phyloP scores from a whole-genome alignment of 2,797 vertebrate species.

The Mallotus villosus region DNA sequence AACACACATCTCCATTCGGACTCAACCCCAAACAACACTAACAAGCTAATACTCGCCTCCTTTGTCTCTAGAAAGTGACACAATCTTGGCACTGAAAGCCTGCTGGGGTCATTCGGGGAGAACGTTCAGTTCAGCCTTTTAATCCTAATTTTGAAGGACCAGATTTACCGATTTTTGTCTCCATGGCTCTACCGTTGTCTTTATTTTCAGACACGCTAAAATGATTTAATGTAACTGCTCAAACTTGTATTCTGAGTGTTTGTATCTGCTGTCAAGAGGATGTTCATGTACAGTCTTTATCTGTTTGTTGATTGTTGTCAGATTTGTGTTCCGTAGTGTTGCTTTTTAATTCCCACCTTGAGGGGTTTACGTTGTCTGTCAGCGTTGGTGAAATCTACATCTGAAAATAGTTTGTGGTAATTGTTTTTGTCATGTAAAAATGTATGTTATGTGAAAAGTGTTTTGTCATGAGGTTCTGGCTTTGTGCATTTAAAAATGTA shows the following conservation, averaged over 20 bases:
- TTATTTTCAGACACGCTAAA: constrained; percentile 28
- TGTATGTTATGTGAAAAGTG: constrained; percentile 21
- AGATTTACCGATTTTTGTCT: constrained; percentile 23
- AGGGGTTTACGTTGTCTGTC: constrained; percentile 18
- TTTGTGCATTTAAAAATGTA: constrained; percentile 30
- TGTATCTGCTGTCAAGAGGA: constrained; percentile 42
- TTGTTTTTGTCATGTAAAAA: constrained; percentile 2
- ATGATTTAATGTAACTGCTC: constrained; percentile 33
- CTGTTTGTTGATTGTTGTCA: constrained; percentile 35
- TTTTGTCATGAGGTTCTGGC: constrained; percentile 19
- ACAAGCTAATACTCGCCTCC: constrained; percentile 70
- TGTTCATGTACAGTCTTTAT: constrained; percentile 41
- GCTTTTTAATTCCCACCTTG: background rate
- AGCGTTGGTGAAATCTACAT: constrained; percentile 13
- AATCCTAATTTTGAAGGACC: constrained; percentile 20
- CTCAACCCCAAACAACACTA: constrained; percentile 63
- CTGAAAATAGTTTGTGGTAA: constrained; percentile 7
- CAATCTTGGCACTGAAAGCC: constrained; percentile 40
- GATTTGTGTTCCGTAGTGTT: constrained; percentile 41
- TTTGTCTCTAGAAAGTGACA: constrained; percentile 48
- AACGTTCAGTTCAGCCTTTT: background rate
- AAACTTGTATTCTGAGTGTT: constrained; percentile 44
- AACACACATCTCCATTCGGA: constrained; percentile 46
- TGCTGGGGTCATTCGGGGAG: constrained; percentile 22
- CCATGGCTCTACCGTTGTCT: constrained; percentile 7